phyloP scores from a whole-genome alignment of 2,888 invertebrate genomes.

The Strigamia crassipes region DNA sequence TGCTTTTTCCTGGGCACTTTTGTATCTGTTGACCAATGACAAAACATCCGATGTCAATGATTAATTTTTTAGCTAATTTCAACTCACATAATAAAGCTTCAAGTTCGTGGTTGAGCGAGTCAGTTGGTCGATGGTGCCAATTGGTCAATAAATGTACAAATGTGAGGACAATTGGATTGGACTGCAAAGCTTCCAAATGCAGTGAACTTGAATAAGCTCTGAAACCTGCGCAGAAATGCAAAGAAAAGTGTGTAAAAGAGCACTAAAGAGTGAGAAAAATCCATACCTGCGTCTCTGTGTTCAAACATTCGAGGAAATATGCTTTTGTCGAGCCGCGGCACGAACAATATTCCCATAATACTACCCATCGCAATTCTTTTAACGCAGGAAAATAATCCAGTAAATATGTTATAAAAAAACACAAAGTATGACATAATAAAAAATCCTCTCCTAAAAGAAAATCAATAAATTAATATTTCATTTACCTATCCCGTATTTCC shows the following conservation, averaged over 20 bases:
- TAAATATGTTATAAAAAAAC: conserved; percentile 12
- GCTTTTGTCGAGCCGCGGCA: conserved; percentile 2
- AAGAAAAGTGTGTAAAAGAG: too few species aligned
- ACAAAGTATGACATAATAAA: background rate
- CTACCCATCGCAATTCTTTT: background rate
- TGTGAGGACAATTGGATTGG: background rate
- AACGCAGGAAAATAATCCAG: background rate
- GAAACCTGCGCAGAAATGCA: conserved; percentile 5
- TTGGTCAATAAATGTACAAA: background rate
- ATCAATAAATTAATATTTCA: background rate
- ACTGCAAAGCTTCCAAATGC: conserved; percentile 29
- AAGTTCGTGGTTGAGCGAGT: background rate
- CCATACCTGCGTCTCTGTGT: background rate
- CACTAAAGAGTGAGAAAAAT: background rate
- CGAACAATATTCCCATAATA: background rate
- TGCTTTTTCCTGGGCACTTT: background rate
- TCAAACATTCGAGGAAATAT: conserved; percentile 17
- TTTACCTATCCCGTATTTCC: too few species aligned
- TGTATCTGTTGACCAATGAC: background rate
- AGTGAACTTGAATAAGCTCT: conserved; percentile 19
- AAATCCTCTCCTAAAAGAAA: conserved; percentile 14
- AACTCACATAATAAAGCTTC: background rate
- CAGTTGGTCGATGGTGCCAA: background rate
- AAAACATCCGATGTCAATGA: too few species aligned
- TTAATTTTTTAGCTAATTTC: background rate